Percentiles rank a stretch among this genome's conserved stretches.
These are phyloP conservation scores for Metaphire vulgaris DNA, from an alignment of 1,140 invertebrate species.

Conservation along the genomic window DNA sequence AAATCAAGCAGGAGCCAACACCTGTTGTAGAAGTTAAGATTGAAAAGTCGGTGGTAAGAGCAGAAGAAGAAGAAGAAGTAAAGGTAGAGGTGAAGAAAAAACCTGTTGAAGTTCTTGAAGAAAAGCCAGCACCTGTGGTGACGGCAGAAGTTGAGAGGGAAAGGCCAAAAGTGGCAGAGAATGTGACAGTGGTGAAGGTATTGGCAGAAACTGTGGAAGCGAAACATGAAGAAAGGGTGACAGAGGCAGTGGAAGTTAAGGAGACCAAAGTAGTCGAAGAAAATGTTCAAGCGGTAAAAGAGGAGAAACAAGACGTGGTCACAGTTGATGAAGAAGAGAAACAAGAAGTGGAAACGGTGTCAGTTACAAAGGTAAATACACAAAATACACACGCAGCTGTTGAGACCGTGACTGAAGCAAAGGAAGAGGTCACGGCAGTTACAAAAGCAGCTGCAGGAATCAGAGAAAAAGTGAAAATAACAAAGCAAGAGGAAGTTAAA, in stretches of 20 bases:
- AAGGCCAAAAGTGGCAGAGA: too few species aligned
- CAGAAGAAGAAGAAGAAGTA: too few species aligned
- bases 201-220: slow-evolving; percentile 11
- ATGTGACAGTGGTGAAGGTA: not conserved
- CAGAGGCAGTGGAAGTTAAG: not conserved
- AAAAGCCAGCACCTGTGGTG: not conserved
- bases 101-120: not conserved
- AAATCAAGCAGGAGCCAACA: slow-evolving; percentile 8
- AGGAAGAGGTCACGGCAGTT: too few species aligned
- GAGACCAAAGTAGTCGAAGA: not conserved
- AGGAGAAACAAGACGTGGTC: not conserved
- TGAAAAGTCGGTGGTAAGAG: slow-evolving; percentile 19
- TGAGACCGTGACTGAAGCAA: too few species aligned
- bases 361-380: too few species aligned
- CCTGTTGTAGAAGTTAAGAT: too few species aligned
- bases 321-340: not conserved
- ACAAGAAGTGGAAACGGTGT: too few species aligned
- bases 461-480: too few species aligned
- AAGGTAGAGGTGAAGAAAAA: not conserved
- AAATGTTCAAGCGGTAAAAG: not conserved
- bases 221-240: not conserved
- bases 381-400: too few species aligned
- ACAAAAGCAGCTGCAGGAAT: too few species aligned
- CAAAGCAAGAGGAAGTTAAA: not conserved
- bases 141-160: not conserved